These are phyloP conservation scores for Phrynosoma platyrhinos DNA, from an alignment of 2,113 vertebrate genomes.

Conservation along the genomic window DNA sequence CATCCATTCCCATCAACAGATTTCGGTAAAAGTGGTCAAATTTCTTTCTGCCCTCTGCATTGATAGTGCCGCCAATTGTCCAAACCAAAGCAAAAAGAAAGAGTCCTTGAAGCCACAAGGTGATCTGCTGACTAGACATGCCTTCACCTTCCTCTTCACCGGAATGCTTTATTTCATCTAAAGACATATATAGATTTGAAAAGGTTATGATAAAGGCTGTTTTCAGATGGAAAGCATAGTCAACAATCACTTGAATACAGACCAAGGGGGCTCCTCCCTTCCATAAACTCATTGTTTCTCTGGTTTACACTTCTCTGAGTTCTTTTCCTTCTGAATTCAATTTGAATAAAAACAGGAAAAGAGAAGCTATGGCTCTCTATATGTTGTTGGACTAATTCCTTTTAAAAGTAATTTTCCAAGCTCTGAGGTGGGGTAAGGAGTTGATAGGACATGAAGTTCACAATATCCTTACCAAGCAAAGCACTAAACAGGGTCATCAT, in stretches of 20 bases:
- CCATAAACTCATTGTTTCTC: background rate
- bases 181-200: background rate
- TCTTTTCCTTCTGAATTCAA: background rate
- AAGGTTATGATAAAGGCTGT: background rate
- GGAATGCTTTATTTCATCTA: constrained; percentile 84
- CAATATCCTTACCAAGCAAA: constrained; percentile 83
- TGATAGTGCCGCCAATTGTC: constrained; percentile 87
- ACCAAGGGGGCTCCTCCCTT: background rate
- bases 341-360: background rate
- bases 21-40: constrained; percentile 89
- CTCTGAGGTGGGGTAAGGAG: background rate
- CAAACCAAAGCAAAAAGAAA: constrained; percentile 92
- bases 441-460: background rate
- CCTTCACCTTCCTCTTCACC: constrained; percentile 63
- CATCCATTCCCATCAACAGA: constrained; percentile 80
- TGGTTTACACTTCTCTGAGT: background rate
- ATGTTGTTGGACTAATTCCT: background rate
- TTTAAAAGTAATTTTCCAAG: background rate
- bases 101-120: constrained; percentile 88
- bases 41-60: constrained; percentile 85
- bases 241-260: background rate
- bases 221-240: background rate
- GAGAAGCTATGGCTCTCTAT: background rate
- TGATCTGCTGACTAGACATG: constrained; percentile 85
- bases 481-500: constrained; percentile 89